Evolutionary conservation across 2,113 vertebrate genomes (phyloP).

Genomic region (Ancistrus triradiatus): DNA sequence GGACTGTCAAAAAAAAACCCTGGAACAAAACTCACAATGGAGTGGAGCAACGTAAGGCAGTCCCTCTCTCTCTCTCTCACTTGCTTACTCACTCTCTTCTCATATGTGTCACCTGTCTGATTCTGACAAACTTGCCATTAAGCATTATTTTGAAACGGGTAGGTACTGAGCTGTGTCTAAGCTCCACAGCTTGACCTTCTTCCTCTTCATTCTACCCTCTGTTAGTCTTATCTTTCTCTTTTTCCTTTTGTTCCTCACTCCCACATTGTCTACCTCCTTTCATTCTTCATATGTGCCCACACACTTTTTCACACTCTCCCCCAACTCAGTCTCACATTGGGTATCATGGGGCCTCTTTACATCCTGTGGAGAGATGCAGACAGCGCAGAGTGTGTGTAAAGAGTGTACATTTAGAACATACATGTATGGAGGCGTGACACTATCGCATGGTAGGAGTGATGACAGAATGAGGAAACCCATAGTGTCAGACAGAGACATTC

Average conservation of each 20-base stretch:
- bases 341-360: background rate
- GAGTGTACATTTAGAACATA: conserved; percentile 13
- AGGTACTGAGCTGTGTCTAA: conserved; percentile 26
- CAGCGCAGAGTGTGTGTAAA: background rate
- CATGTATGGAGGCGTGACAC: conserved; percentile 3
- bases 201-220: conserved; percentile 37
- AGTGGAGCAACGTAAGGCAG: conserved; percentile 2
- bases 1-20: background rate
- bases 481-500: conserved; percentile 49
- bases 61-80: background rate
- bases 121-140: conserved; percentile 39
- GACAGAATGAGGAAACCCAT: conserved; percentile 47
- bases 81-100: too few species aligned
- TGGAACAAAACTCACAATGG: background rate
- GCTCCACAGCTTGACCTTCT: conserved; percentile 27
- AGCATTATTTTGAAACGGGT: conserved; percentile 32
- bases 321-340: conserved; percentile 8
- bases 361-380: too few species aligned
- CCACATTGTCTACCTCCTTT: conserved; percentile 31
- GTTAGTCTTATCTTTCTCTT: too few species aligned
- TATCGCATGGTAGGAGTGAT: conserved; percentile 12
- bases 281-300: conserved; percentile 14
- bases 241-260: conserved; percentile 33
- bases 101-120: conserved; percentile 43
- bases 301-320: conserved; percentile 9